Evolutionary conservation across 1,140 invertebrate genomes (phyloP), one percentile per base, ranked within the genome.

Genomic region (Panagrolaimus sp.): DNA sequence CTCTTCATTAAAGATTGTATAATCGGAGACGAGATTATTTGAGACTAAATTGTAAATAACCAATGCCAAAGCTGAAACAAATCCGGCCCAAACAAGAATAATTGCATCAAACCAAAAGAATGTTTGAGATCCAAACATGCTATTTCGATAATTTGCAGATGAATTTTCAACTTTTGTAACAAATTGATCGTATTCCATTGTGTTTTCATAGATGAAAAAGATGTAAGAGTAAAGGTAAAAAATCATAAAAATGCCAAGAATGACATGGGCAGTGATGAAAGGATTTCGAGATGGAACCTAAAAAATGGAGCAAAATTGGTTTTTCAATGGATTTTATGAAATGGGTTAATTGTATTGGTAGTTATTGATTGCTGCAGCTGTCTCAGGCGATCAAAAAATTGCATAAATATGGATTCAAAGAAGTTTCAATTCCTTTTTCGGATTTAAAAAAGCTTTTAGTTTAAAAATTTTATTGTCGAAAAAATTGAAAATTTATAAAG

Each of bases 161-260:
- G 21, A n/a, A 4, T 58, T 58, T 2, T 58, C 10, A 1, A 58
- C 52, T 26, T 58, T 21, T 58, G 52, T 58, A 4, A 58, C 52
- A 4, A 21, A 58, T 12, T 21, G 52, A 58, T 58, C 52, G 17
- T n/a, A 58, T 1, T 58, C 52, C 12, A 26, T 12, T 5, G 52
- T 58, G 17, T 58, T 58, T 58, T 58, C 52, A 58, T 26, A 28
- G 52, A 21, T 26, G 52, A n/a, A 58, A 24, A 58, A 58, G 21
- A 58, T 58, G 52, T 58, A 28, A 28, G 52, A 12, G 28, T 26
- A 58, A 28, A 58, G 14, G 52, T 21, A 58, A 28, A 58, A 58
- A 21, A 58, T 21, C 52, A 58, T 58, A 28, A 58, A 58, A 58
- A 21, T 21, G 1, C 52, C 52, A 12, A 58, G 12, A 28, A 58